Base-by-base conservation (phyloP, 1,140 invertebrate species). In the Drosophila punjabiensis region DNA sequence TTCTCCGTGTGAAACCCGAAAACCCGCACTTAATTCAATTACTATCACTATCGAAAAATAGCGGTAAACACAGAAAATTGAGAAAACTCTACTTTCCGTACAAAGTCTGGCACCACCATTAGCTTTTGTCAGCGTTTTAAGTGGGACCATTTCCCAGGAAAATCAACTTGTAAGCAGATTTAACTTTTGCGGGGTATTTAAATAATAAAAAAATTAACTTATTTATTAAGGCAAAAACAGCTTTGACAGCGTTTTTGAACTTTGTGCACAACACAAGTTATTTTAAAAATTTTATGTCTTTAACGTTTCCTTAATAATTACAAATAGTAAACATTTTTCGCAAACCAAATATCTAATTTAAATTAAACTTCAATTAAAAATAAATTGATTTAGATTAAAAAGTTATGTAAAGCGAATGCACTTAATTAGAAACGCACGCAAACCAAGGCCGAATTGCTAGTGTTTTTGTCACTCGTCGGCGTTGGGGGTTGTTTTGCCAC, bases 401-500 rank as follows among this genome's bases (percentile, higher is more conserved):
- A 20, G 5, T 55, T 37, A 37, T 47, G 39, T 28, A 68, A 68
- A 68, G 6, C 10, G 9, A 69, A 13, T 58, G 68, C 64, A 69
- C 48, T 71, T 58, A 33, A 71, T 55, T 18, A 20, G 18, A 71
- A 69, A 58, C 55, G 37, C 55, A 74, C 18, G 56, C 56, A 30
- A 53, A 61, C 68, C 71, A 74, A 74, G 71, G 71, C 70, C 71
- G 55, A 73, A 28, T 39, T 30, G 11, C 9, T 33, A 8, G 5
- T 63, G 32, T 20, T 35, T 28, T 35, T 67, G 65, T 64, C 59
- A 67, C 20, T 68, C 20, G 14, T 3, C 20, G 4, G 16, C 20
- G 55, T 18, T 55, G 55, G 68, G 70, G 70, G 43, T 58, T 45
- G 65, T 20, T 59, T 52, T 73, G 56, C 71, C 71, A 74, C 71